A percentile compares a stretch with the other conserved stretches of the same genome.
These are phyloP conservation scores for Eupithecia insigniata DNA, from an alignment of 2,888 invertebrate species.

Conservation along the genomic window DNA sequence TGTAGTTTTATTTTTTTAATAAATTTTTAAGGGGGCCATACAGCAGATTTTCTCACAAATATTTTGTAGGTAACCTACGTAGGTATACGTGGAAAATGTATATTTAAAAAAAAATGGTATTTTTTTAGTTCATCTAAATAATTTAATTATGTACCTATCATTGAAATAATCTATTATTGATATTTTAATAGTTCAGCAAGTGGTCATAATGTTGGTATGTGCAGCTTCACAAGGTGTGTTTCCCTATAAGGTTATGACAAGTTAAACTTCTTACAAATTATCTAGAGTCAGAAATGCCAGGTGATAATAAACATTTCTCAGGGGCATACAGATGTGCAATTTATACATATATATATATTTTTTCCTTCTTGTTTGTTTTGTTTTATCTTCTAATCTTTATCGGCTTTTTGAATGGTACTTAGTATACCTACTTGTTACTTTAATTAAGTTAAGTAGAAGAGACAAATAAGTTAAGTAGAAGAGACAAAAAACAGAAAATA, in stretches of 20 bases:
- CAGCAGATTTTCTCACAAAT: not conserved
- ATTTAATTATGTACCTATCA: not conserved
- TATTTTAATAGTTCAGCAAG: not conserved
- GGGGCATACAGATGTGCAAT: not conserved
- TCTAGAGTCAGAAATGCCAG: constrained; percentile 8
- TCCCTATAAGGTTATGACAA: constrained; percentile 21
- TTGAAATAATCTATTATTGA: not conserved
- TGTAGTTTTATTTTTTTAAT: not conserved
- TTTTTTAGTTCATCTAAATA: not conserved
- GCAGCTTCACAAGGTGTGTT: constrained; percentile 40
- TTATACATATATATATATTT: not conserved
- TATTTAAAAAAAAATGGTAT: not conserved
- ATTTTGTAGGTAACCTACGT: too few species aligned
- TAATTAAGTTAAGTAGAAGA: too few species aligned
- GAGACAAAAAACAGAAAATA: too few species aligned
- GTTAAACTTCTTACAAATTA: constrained; percentile 23
- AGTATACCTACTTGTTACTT: too few species aligned
- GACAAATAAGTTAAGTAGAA: too few species aligned
- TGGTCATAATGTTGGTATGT: constrained; percentile 26
- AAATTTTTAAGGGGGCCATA: not conserved
- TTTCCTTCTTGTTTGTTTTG: not conserved
- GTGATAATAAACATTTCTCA: constrained; percentile 6
- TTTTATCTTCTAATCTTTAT: too few species aligned
- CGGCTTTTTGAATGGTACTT: too few species aligned
- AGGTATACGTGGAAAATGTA: not conserved